These are phyloP conservation scores for Tetanocera ferruginea DNA, from an alignment of 2,888 invertebrate genomes.

Conservation along the genomic window DNA sequence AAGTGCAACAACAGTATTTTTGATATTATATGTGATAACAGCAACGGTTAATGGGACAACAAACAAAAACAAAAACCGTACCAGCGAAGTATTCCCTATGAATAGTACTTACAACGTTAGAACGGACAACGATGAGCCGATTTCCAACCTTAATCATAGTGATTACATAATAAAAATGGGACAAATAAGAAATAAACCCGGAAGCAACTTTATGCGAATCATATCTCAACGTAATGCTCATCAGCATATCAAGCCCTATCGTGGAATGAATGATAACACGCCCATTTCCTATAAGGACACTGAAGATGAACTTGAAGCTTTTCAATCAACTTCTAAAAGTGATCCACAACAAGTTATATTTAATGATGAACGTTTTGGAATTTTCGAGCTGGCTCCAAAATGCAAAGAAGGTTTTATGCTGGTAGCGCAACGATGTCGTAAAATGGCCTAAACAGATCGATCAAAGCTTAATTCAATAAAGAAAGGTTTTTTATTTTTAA, in stretches of 20 bases:
- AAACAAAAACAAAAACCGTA: too few species aligned
- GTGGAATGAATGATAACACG: neutral
- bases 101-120: neutral
- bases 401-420: conserved; percentile 49
- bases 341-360: neutral
- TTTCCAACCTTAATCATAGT: neutral
- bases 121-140: neutral
- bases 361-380: conserved; percentile 45
- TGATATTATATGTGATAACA: too few species aligned
- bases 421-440: conserved; percentile 51
- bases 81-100: too few species aligned
- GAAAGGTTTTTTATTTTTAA: neutral
- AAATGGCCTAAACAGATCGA: conserved; percentile 41
- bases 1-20: too few species aligned
- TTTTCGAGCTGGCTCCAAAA: conserved; percentile 50
- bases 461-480: neutral
- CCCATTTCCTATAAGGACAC: neutral
- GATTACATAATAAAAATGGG: neutral
- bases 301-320: neutral
- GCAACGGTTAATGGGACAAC: too few species aligned
- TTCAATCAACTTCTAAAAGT: conserved; percentile 46
- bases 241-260: too few species aligned
- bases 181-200: neutral
- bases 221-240: neutral
- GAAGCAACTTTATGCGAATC: neutral